Percentiles rank a stretch among this genome's conserved stretches.
Evolutionary conservation across 2,888 invertebrate genomes (phyloP).

Genomic region (Stramonita haemastoma): DNA sequence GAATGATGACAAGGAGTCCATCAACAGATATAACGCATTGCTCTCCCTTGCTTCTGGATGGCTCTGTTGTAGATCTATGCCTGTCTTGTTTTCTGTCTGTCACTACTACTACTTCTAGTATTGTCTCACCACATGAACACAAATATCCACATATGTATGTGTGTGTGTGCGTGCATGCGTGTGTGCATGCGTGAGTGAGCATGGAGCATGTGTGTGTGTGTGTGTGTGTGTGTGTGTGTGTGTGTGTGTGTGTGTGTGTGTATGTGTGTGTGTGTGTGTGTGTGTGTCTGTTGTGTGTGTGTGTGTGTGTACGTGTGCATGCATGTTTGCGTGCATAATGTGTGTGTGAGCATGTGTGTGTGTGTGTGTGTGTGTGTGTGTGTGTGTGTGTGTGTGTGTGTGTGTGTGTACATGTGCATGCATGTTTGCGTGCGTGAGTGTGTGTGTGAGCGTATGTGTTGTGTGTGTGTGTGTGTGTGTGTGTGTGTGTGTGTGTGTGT

Average conservation of each 20-base stretch:
- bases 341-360: background rate
- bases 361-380: background rate
- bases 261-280: background rate
- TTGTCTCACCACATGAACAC: no score
- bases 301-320: background rate
- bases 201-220: conserved; percentile 29
- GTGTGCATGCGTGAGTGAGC: background rate
- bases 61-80: no score
- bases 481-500: background rate
- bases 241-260: background rate
- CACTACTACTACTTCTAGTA: no score
- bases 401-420: conserved; percentile 32
- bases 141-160: background rate
- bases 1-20: no score
- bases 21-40: no score
- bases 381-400: background rate
- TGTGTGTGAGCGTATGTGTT: conserved; percentile 12
- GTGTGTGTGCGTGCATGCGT: conserved; percentile 31
- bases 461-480: background rate
- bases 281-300: background rate
- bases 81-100: no score
- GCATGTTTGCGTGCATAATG: conserved; percentile 26
- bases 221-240: background rate
- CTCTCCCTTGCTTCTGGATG: no score
- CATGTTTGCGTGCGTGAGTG: background rate